A percentile compares a stretch with the other conserved stretches of the same genome.
Evolutionary conservation across 2,888 invertebrate species (phyloP).

Genomic region (Eucriotettix oculatus): DNA sequence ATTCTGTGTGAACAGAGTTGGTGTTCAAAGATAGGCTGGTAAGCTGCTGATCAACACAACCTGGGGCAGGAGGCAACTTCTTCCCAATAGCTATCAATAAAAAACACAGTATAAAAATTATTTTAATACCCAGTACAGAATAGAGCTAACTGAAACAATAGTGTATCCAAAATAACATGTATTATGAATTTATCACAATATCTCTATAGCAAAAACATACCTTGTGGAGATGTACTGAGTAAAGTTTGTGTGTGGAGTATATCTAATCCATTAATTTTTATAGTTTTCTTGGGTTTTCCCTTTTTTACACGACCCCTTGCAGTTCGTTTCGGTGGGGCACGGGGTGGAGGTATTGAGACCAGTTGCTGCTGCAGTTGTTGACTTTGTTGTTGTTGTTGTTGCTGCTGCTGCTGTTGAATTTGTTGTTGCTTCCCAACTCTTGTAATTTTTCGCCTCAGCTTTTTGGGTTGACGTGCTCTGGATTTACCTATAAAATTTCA

Average conservation of each 20-base stretch:
- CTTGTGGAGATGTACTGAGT: conserved; percentile 66
- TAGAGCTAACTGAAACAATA: neutral
- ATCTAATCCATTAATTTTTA: conserved; percentile 75
- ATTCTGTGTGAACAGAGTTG: conserved; percentile 55
- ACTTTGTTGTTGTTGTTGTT: neutral
- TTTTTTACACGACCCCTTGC: conserved; percentile 43
- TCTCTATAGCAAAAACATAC: no score
- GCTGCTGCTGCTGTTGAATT: no score
- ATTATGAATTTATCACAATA: neutral
- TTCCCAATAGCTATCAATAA: conserved; percentile 36
- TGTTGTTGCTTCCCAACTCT: conserved; percentile 3
- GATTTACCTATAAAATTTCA: neutral
- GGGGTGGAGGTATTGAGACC: neutral
- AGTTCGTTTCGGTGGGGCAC: conserved; percentile 20
- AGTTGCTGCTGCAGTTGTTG: neutral
- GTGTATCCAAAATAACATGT: neutral
- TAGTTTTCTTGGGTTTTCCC: conserved; percentile 41
- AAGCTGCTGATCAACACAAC: conserved; percentile 80
- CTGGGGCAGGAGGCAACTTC: conserved; percentile 72
- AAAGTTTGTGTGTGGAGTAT: conserved; percentile 77
- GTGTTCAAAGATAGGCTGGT: conserved; percentile 55
- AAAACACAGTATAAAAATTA: conserved; percentile 1
- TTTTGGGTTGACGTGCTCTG: conserved; percentile 9
- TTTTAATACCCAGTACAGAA: neutral
- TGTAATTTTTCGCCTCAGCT: conserved; percentile 11